A percentile compares a stretch with the other conserved stretches of the same genome.
Conservation (phyloP, 2,888 invertebrate species). For the Tipula helvola region DNA sequence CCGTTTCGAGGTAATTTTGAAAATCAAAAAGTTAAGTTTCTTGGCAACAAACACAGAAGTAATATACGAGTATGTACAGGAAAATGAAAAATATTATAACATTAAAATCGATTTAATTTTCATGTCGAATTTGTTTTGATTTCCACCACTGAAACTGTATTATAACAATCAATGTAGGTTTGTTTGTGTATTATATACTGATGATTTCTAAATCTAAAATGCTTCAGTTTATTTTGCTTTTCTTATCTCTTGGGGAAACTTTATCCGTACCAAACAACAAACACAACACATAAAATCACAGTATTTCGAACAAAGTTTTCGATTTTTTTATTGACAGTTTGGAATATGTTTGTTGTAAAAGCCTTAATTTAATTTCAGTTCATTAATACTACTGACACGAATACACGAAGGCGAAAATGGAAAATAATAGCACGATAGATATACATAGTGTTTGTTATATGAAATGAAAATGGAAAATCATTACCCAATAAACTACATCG, state of each 20-base stretch:
- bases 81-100: background rate
- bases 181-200: background rate
- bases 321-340: background rate
- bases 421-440: background rate
- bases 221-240: background rate
- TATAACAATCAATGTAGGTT: no score
- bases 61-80: background rate
- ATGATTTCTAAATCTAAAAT: background rate
- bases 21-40: background rate
- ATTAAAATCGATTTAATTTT: background rate
- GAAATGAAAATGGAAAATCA: background rate
- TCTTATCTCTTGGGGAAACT: background rate
- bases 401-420: background rate
- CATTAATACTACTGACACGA: background rate
- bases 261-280: background rate
- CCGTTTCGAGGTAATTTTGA: background rate
- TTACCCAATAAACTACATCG: background rate
- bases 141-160: background rate
- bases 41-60: background rate
- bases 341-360: background rate
- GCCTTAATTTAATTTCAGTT: background rate
- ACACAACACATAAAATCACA: background rate
- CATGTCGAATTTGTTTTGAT: background rate
- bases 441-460: background rate
- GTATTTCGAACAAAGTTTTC: background rate